Percentiles rank a stretch among this genome's conserved stretches.
phyloP scores from a whole-genome alignment of 2,888 invertebrate species.

The Serrognathus titanus region DNA sequence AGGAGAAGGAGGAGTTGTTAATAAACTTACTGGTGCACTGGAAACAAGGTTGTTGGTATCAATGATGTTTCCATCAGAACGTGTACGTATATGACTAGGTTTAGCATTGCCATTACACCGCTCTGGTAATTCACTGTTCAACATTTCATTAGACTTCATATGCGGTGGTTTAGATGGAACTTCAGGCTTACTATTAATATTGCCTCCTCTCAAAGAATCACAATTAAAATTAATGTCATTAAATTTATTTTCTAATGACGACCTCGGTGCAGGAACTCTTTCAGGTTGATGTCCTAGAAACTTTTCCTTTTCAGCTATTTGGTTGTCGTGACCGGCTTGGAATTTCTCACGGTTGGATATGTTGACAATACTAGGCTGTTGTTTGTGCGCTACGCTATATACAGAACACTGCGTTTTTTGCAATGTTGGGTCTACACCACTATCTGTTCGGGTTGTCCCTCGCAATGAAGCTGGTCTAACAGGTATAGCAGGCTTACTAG shows the following conservation, averaged over 20 bases:
- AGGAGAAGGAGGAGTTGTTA: conserved; percentile 39
- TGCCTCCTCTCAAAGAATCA: conserved; percentile 24
- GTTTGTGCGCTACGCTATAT: conserved; percentile 67
- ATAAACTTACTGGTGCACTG: conserved; percentile 17
- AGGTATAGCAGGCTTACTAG: conserved; percentile 74
- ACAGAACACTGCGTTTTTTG: conserved; percentile 63
- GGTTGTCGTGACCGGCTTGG: conserved; percentile 44
- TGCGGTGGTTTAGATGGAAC: conserved; percentile 40
- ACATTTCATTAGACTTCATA: conserved; percentile 33
- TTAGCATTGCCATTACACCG: conserved; percentile 36
- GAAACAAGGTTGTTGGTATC: conserved; percentile 31
- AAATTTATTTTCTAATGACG: conserved; percentile 35
- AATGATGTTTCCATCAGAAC: conserved; percentile 48
- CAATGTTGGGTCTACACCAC: conserved; percentile 51
- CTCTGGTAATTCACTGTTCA: conserved; percentile 27
- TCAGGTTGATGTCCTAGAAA: conserved; percentile 41
- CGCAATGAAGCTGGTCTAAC: conserved; percentile 72
- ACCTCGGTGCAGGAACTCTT: conserved; percentile 20
- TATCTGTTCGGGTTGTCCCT: conserved; percentile 44
- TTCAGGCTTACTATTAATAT: conserved; percentile 35
- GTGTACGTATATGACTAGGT: conserved; percentile 45
- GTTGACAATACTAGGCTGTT: conserved; percentile 68
- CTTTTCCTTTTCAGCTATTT: conserved; percentile 46
- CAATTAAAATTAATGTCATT: conserved; percentile 38
- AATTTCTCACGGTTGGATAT: conserved; percentile 30